phyloP scores from a whole-genome alignment of 2,888 invertebrate species.

The Rotaria socialis region DNA sequence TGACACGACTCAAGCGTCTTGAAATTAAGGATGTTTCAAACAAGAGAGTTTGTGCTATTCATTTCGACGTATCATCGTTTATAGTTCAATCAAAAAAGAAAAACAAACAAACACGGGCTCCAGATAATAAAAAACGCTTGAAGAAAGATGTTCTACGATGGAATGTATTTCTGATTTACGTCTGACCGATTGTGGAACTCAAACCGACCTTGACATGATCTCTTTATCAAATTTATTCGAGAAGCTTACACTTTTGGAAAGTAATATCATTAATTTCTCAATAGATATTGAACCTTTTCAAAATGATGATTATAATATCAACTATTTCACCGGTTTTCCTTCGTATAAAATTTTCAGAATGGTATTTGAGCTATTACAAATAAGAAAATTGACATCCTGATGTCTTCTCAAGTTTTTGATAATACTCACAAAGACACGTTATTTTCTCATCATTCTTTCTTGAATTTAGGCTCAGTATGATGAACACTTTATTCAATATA shows the following conservation, averaged over 20 bases:
- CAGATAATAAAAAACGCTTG: not conserved
- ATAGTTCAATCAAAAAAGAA: not conserved
- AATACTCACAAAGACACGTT: too few relatives aligned
- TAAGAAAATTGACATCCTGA: not conserved
- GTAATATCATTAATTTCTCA: not conserved
- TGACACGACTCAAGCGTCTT: not conserved
- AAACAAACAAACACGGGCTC: accelerated
- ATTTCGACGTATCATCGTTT: not conserved
- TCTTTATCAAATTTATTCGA: not conserved
- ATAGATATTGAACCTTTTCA: not conserved
- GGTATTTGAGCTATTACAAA: not conserved
- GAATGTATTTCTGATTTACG: too few relatives aligned
- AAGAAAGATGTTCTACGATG: not conserved
- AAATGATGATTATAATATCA: not conserved
- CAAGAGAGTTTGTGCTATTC: not conserved
- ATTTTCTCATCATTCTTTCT: too few relatives aligned
- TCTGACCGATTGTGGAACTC: too few relatives aligned
- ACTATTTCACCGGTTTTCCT: not conserved
- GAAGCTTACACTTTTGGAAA: not conserved
- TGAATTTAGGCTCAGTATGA: too few relatives aligned
- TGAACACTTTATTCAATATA: too few relatives aligned
- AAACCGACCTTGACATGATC: not conserved
- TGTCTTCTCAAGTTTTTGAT: not conserved
- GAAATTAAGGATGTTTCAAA: not conserved
- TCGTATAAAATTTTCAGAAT: not conserved